Percentiles rank a stretch among this genome's conserved stretches.
phyloP scores from a whole-genome alignment of 2,113 vertebrate species.

The Indicator indicator region DNA sequence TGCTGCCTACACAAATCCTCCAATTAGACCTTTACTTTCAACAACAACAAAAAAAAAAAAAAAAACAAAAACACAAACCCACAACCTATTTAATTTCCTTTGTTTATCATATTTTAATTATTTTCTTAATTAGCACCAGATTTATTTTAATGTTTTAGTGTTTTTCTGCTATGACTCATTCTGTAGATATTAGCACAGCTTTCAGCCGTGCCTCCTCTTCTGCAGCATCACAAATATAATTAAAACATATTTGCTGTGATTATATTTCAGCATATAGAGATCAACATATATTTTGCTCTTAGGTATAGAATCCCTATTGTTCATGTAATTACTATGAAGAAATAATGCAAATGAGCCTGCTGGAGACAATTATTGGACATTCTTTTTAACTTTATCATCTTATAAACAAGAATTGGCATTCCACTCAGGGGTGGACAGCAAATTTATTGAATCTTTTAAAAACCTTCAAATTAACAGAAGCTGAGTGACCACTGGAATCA shows the following conservation, averaged over 20 bases:
- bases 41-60: background rate
- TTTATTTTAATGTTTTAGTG: constrained; percentile 24
- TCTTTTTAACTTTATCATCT: constrained; percentile 16
- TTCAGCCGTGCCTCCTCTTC: background rate
- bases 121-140: constrained; percentile 46
- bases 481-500: background rate
- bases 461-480: constrained; percentile 29
- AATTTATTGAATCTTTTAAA: constrained; percentile 19
- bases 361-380: constrained; percentile 36
- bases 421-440: constrained; percentile 4
- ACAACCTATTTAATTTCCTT: background rate
- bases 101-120: constrained; percentile 58
- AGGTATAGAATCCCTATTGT: constrained; percentile 45
- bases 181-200: background rate
- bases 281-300: constrained; percentile 55
- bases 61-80: no score
- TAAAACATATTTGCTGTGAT: constrained; percentile 43
- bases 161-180: constrained; percentile 21
- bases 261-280: constrained; percentile 32
- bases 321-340: constrained; percentile 28
- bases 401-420: constrained; percentile 57
- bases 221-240: constrained; percentile 10
- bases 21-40: constrained; percentile 37
- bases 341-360: constrained; percentile 57
- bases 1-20: constrained; percentile 40